Percentiles rank a stretch among this genome's conserved stretches.
Evolutionary conservation across 2,888 invertebrate genomes (phyloP).

Genomic region (Dasypolia templi): DNA sequence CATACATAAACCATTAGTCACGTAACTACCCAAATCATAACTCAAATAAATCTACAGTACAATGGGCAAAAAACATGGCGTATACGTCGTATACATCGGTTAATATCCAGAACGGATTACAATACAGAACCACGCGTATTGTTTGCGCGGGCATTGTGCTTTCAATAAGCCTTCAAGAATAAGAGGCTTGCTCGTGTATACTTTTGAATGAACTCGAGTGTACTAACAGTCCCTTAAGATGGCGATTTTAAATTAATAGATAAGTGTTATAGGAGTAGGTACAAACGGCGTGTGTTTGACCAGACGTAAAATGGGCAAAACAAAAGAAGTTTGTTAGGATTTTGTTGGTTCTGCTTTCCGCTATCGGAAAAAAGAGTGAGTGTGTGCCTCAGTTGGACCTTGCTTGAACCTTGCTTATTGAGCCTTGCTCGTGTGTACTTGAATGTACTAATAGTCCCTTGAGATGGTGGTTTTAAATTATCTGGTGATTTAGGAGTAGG

Average conservation of each 20-base stretch:
- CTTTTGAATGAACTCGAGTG: slow-evolving; percentile 47
- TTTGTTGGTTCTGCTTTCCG: neutral
- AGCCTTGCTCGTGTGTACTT: too few species aligned
- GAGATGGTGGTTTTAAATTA: slow-evolving; percentile 59
- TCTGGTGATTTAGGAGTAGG: slow-evolving; percentile 4
- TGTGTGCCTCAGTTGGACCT: neutral
- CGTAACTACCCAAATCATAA: slow-evolving; percentile 46
- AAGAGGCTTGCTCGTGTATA: slow-evolving; percentile 53
- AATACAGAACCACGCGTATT: slow-evolving; percentile 68
- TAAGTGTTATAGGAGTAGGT: neutral
- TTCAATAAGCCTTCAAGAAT: slow-evolving; percentile 71
- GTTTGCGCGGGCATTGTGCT: slow-evolving; percentile 70
- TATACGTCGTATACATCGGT: slow-evolving; percentile 40
- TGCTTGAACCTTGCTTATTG: too few species aligned
- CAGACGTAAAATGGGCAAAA: neutral
- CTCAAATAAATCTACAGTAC: slow-evolving; percentile 61
- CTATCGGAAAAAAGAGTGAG: neutral
- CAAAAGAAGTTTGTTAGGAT: neutral
- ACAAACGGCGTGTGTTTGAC: neutral
- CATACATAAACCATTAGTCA: slow-evolving; percentile 27
- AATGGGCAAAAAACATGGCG: slow-evolving; percentile 59
- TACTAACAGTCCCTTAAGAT: slow-evolving; percentile 30
- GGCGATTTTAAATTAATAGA: slow-evolving; percentile 58
- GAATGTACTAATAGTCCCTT: slow-evolving; percentile 16
- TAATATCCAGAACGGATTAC: slow-evolving; percentile 45